Percentiles rank a stretch among this genome's conserved stretches.
These are phyloP conservation scores for Melanocharis versteri DNA, from an alignment of 2,113 vertebrate genomes.

Conservation along the genomic window DNA sequence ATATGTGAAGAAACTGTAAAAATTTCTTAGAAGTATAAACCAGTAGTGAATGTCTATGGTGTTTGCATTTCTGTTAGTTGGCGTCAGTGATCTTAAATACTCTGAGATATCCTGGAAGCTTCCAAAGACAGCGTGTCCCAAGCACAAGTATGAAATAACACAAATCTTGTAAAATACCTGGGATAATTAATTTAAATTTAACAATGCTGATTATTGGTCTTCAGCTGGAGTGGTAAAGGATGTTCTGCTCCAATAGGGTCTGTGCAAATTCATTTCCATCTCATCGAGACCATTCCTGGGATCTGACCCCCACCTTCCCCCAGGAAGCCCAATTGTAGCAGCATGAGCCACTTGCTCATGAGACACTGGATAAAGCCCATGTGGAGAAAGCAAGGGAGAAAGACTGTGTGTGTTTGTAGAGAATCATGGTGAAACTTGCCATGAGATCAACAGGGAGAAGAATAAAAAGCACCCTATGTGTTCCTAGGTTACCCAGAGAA, in stretches of 20 bases:
- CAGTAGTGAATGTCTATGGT: not conserved
- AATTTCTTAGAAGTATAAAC: not conserved
- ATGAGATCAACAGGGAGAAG: not conserved
- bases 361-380: not conserved
- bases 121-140: not conserved
- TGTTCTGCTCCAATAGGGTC: not conserved
- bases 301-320: not conserved
- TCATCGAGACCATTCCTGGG: not conserved
- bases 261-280: not conserved
- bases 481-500: not conserved
- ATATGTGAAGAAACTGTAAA: not conserved
- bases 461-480: not conserved
- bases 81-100: not conserved
- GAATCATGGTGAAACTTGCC: not conserved
- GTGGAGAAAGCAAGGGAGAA: not conserved
- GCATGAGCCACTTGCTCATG: rapidly evolving
- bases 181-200: not conserved
- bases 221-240: not conserved
- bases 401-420: not conserved
- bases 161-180: not conserved
- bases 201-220: not conserved
- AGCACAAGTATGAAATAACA: rapidly evolving
- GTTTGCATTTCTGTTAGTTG: not conserved
- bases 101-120: not conserved
- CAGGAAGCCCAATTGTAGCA: not conserved